A percentile compares a stretch with the other conserved stretches of the same genome.
Conservation (phyloP, 1,140 invertebrate genomes). For the Phymorhynchus buccinoides region DNA sequence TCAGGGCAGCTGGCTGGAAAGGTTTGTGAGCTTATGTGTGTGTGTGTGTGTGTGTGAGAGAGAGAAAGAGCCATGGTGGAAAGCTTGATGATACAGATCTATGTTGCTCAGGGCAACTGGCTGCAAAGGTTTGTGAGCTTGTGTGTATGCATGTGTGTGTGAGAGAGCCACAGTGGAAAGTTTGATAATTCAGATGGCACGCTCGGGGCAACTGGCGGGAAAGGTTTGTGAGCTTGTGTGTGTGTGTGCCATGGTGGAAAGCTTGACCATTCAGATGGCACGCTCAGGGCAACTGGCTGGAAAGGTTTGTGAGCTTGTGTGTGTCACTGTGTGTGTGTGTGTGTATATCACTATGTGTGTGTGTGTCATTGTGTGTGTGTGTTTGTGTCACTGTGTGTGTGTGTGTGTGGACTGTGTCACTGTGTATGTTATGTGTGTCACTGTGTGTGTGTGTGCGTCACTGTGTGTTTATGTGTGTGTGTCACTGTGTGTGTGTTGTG, state of each 20-base stretch:
- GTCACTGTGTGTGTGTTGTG: conserved; percentile 7
- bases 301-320: background rate
- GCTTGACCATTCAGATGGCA: conserved; percentile 23
- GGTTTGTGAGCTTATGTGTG: background rate
- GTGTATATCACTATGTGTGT: no score
- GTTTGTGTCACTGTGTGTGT: no score
- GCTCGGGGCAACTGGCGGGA: conserved; percentile 12
- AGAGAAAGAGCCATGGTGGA: no score
- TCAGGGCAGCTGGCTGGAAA: conserved; percentile 25
- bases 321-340: background rate
- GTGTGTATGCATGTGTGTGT: no score
- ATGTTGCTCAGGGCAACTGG: no score
- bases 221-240: conserved; percentile 6
- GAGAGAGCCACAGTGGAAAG: conserved; percentile 34
- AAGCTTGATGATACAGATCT: no score
- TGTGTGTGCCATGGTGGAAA: conserved; percentile 9
- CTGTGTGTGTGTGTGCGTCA: no score
- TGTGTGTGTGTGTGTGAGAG: background rate
- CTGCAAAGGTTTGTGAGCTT: no score
- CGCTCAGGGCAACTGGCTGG: conserved; percentile 20
- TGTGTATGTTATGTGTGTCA: no score
- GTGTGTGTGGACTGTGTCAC: no score
- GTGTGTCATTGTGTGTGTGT: no score
- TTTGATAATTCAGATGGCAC: conserved; percentile 27
- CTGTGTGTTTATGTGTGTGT: background rate